These are phyloP conservation scores for Stomatorhinus walkeri DNA, from an alignment of 2,797 vertebrate species.

Conservation along the genomic window DNA sequence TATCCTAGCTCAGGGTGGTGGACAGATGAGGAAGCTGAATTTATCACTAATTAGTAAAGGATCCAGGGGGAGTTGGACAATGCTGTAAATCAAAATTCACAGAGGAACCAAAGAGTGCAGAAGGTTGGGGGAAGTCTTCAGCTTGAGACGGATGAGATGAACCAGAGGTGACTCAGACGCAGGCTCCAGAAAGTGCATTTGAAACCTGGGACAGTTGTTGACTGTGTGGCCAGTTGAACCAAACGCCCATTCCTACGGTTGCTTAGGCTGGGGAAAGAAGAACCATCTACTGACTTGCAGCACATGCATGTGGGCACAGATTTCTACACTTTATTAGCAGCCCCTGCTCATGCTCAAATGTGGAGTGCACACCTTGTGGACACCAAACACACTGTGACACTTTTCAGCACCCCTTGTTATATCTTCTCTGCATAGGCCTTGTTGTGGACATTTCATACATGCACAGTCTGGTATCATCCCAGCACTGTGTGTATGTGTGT, in stretches of 20 bases:
- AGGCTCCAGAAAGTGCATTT: not conserved
- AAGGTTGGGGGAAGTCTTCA: conserved; percentile 21
- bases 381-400: conserved; percentile 49
- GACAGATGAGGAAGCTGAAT: conserved; percentile 24
- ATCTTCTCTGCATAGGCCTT: conserved; percentile 26
- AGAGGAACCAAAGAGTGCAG: not conserved
- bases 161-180: not conserved
- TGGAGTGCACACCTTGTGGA: conserved; percentile 33
- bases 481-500: conserved; percentile 27
- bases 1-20: conserved; percentile 46
- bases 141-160: conserved; percentile 1
- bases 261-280: not conserved
- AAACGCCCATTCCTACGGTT: not conserved
- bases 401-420: not conserved
- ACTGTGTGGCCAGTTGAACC: not conserved
- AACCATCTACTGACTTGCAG: not conserved
- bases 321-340: not conserved
- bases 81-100: conserved; percentile 1
- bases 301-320: conserved; percentile 15
- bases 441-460: conserved; percentile 19
- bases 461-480: conserved; percentile 19
- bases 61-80: not conserved
- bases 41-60: not conserved
- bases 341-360: not conserved
- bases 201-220: not conserved